phyloP scores from a whole-genome alignment of 2,888 invertebrate genomes.

The Chalcosyrphus nemorum region DNA sequence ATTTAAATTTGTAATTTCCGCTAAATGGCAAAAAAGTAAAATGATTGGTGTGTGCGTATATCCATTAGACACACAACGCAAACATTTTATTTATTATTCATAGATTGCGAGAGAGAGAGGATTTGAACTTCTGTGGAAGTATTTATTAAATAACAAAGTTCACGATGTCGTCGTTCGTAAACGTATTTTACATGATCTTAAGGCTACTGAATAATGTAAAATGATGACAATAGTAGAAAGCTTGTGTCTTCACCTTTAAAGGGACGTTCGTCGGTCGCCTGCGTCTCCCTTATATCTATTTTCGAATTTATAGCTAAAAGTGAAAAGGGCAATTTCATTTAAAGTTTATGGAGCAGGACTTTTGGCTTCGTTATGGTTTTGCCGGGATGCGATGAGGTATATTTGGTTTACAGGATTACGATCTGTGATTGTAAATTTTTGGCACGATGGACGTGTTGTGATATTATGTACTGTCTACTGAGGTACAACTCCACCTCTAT shows the following conservation, averaged over 20 bases:
- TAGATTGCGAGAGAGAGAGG: constrained; percentile 4
- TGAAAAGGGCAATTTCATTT: neutral
- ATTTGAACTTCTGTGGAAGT: constrained; percentile 6
- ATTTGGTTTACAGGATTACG: too few species aligned
- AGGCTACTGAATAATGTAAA: constrained; percentile 21
- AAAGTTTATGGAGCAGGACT: neutral
- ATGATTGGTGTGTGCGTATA: neutral
- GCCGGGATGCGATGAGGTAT: too few species aligned
- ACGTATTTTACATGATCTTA: constrained; percentile 14
- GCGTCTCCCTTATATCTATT: neutral
- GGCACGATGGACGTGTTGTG: too few species aligned
- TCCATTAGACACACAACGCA: constrained; percentile 8
- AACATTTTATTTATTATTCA: constrained; percentile 47
- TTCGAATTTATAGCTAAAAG: neutral
- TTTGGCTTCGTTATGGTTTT: too few species aligned
- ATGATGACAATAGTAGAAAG: neutral
- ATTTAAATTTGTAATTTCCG: constrained; percentile 22
- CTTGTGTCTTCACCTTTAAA: neutral
- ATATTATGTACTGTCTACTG: too few species aligned
- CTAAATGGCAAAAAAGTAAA: neutral
- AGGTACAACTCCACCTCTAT: too few species aligned
- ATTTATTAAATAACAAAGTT: constrained; percentile 22
- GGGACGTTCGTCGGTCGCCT: too few species aligned
- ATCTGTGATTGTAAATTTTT: too few species aligned
- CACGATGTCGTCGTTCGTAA: constrained; percentile 36